These are phyloP conservation scores for Struthidea cinerea DNA, from an alignment of 2,113 vertebrate species.

Conservation along the genomic window DNA sequence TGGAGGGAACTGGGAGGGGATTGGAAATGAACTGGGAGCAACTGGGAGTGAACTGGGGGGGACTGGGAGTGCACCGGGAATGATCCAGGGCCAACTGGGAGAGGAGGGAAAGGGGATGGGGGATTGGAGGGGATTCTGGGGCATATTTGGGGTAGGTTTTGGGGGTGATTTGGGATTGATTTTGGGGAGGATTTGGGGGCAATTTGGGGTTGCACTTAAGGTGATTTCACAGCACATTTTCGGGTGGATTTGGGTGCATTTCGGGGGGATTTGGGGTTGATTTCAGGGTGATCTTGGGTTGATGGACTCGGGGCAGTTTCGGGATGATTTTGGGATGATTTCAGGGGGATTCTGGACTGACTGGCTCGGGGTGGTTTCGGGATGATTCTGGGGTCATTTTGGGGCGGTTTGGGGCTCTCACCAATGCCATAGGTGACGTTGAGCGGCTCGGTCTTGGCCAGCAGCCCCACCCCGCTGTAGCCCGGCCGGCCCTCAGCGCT, in stretches of 20 bases:
- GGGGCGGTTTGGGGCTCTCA: background rate
- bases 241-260: background rate
- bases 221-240: background rate
- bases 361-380: background rate
- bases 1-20: background rate
- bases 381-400: background rate
- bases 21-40: background rate
- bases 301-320: background rate
- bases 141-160: background rate
- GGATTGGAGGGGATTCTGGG: background rate
- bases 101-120: background rate
- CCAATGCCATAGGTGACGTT: background rate
- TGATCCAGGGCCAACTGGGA: background rate
- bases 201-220: no score
- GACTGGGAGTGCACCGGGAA: background rate
- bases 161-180: no score
- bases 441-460: background rate
- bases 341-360: background rate
- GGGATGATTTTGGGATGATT: no score
- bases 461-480: background rate
- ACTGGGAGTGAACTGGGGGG: background rate
- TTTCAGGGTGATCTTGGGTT: no score
- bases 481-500: background rate
- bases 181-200: background rate
- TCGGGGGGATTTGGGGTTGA: accelerated